These are phyloP conservation scores for Maniola jurtina DNA, from an alignment of 1,140 invertebrate species.

Conservation along the genomic window DNA sequence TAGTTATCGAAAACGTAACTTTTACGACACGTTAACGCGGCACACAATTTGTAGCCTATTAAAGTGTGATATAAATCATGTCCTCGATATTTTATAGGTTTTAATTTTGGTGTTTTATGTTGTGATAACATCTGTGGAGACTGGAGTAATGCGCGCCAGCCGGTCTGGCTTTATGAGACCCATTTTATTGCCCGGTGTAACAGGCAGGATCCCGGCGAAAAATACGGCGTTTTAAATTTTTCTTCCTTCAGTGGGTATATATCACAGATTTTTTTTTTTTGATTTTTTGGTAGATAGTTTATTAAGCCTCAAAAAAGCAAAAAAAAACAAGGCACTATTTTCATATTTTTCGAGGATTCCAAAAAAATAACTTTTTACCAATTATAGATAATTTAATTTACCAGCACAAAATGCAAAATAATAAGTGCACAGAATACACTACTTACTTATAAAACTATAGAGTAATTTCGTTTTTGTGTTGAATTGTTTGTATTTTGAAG, in stretches of 20 bases:
- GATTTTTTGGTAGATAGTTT: not conserved
- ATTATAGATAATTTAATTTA: too few relatives aligned
- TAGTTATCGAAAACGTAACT: not conserved
- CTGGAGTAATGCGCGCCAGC: conserved; percentile 50
- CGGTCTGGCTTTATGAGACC: conserved; percentile 43
- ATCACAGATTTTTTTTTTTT: too few relatives aligned
- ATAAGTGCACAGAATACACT: too few relatives aligned
- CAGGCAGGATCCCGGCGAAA: conserved; percentile 9
- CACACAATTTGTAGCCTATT: conserved; percentile 44
- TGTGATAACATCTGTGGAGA: conserved; percentile 64
- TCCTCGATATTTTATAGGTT: conserved; percentile 66
- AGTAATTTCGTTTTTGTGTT: too few relatives aligned
- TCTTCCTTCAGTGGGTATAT: not conserved
- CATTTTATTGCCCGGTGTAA: conserved; percentile 38
- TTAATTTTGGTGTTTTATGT: conserved; percentile 71
- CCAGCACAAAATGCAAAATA: too few relatives aligned
- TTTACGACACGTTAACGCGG: conserved; percentile 45
- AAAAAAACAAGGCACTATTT: too few relatives aligned
- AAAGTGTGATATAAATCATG: conserved; percentile 53
- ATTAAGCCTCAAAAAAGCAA: too few relatives aligned
- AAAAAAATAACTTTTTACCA: too few relatives aligned
- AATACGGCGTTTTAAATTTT: conserved; percentile 10
- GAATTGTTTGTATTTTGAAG: too few relatives aligned
- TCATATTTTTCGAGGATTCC: too few relatives aligned
- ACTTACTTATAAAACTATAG: too few relatives aligned